Conservation (phyloP, 2,888 invertebrate genomes). For the Phaedon cochleariae region DNA sequence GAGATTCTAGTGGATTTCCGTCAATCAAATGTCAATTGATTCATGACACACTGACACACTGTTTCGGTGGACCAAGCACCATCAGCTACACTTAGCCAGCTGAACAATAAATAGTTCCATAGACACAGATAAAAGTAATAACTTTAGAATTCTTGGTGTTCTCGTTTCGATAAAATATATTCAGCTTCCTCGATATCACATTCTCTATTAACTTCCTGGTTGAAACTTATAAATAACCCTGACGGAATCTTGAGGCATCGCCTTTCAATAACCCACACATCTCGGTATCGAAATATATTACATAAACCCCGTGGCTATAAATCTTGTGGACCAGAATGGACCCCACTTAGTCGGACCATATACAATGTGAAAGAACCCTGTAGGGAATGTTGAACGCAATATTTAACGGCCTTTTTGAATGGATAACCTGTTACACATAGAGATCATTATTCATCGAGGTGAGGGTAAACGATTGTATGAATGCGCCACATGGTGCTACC, state of each 20-base stretch:
- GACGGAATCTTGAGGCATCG: not conserved
- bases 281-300: constrained; percentile 20
- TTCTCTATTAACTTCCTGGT: too few relatives aligned
- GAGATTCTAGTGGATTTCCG: too few relatives aligned
- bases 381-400: constrained; percentile 31
- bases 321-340: constrained; percentile 12
- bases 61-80: too few relatives aligned
- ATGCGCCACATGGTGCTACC: constrained; percentile 33
- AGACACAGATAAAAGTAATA: too few relatives aligned
- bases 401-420: constrained; percentile 33
- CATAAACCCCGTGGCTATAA: constrained; percentile 20
- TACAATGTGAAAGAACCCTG: constrained; percentile 22
- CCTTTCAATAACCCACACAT: constrained; percentile 22
- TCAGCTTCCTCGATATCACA: too few relatives aligned
- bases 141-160: too few relatives aligned
- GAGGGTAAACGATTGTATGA: constrained; percentile 15
- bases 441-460: constrained; percentile 30
- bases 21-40: too few relatives aligned
- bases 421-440: constrained; percentile 36
- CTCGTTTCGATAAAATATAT: too few relatives aligned
- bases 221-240: not conserved
- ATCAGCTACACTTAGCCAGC: too few relatives aligned
- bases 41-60: too few relatives aligned
- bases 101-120: too few relatives aligned
- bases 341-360: constrained; percentile 16